Conservation (phyloP, 2,888 invertebrate genomes). For the Caenorhabditis sp. region DNA sequence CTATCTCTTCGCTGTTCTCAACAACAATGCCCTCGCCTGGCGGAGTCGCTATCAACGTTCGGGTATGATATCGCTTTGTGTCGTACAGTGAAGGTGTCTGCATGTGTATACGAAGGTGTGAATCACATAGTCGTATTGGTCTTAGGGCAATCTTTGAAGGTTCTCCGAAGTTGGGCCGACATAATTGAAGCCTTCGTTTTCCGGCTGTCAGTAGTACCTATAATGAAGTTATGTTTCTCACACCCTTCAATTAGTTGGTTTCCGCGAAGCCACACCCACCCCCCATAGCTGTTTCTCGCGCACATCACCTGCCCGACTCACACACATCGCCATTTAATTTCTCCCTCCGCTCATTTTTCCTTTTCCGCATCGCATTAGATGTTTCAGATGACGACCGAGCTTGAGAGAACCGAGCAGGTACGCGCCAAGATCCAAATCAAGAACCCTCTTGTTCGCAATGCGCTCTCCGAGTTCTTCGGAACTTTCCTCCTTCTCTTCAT, state of each 20-base stretch:
- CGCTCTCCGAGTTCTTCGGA: slow-evolving; percentile 74
- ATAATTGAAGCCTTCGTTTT: slow-evolving; percentile 16
- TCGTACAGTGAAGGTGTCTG: slow-evolving; percentile 35
- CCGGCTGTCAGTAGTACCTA: slow-evolving; percentile 12
- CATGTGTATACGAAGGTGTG: slow-evolving; percentile 8
- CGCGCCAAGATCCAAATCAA: slow-evolving; percentile 64
- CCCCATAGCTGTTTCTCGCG: slow-evolving; percentile 18
- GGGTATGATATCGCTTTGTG: slow-evolving; percentile 46
- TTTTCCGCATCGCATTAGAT: too few species aligned
- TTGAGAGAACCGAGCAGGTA: slow-evolving; percentile 61
- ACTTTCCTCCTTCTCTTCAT: slow-evolving; percentile 73
- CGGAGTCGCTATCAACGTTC: slow-evolving; percentile 56
- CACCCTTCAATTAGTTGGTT: slow-evolving; percentile 40
- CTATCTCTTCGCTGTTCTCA: slow-evolving; percentile 19
- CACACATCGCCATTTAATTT: slow-evolving; percentile 4
- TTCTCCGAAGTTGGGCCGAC: slow-evolving; percentile 17
- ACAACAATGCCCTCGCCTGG: slow-evolving; percentile 44
- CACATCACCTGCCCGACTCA: slow-evolving; percentile 28
- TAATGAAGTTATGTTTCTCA: slow-evolving; percentile 40
- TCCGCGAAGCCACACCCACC: slow-evolving; percentile 15
- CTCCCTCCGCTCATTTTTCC: not conserved
- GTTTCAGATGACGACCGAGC: slow-evolving; percentile 54
- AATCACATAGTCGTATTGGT: slow-evolving; percentile 7
- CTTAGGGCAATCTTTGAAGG: slow-evolving; percentile 32
- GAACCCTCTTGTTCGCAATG: slow-evolving; percentile 66